Conservation (phyloP, 2,797 vertebrate species). For the Euphonia xanthogaster region DNA sequence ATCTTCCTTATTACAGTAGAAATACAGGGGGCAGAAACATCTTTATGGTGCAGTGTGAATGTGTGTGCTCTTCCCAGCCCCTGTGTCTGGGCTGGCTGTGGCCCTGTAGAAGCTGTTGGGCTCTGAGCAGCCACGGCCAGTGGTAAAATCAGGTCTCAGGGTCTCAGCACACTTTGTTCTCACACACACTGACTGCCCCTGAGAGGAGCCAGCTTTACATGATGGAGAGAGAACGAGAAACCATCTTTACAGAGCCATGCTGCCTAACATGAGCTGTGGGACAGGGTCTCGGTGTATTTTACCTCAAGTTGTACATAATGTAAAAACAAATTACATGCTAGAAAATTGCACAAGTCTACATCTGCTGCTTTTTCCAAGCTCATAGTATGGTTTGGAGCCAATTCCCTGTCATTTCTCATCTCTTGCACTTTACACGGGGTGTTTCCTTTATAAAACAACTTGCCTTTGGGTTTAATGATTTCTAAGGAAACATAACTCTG, state of each 20-base stretch:
- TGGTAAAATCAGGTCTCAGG: background rate
- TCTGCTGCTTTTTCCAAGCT: background rate
- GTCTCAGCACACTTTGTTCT: background rate
- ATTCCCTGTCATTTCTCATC: slow-evolving; percentile 50
- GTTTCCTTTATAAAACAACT: slow-evolving; percentile 61
- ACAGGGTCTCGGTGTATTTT: background rate
- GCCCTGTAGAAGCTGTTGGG: background rate
- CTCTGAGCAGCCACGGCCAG: background rate
- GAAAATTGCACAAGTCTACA: background rate
- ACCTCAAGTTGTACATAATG: background rate
- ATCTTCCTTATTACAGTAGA: background rate
- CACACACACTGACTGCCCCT: background rate
- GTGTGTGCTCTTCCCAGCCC: background rate
- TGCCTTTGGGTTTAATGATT: slow-evolving; percentile 59
- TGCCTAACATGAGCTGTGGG: background rate
- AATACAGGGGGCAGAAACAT: fast-evolving
- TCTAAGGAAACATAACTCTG: slow-evolving; percentile 59
- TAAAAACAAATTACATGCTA: slow-evolving; percentile 36
- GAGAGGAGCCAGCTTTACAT: fast-evolving
- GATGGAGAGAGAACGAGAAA: background rate
- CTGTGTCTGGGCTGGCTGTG: background rate
- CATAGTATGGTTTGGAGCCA: slow-evolving; percentile 17
- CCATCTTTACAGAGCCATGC: background rate
- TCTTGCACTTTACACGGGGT: slow-evolving; percentile 37
- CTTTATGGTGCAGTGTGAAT: background rate